Conservation (phyloP, 2,888 invertebrate genomes). For the Tetranychus piercei region DNA sequence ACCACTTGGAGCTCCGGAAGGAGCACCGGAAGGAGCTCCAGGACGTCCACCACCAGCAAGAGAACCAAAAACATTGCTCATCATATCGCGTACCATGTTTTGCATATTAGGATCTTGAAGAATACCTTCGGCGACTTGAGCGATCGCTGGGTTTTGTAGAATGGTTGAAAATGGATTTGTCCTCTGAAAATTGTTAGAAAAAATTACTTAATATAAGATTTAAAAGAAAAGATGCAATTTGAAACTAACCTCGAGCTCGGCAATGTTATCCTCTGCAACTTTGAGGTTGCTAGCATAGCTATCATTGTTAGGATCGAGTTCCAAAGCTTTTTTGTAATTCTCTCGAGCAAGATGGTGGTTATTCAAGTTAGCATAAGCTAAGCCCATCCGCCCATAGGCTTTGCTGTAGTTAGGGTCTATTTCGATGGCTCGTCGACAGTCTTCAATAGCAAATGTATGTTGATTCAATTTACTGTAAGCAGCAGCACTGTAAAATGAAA, state of each 20-base stretch:
- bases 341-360: constrained; percentile 62
- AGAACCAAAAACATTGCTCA: neutral
- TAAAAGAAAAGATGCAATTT: neutral
- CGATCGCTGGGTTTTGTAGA: neutral
- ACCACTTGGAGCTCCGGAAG: neutral
- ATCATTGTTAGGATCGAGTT: constrained; percentile 77
- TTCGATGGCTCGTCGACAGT: constrained; percentile 69
- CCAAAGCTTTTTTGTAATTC: constrained; percentile 67
- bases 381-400: constrained; percentile 73
- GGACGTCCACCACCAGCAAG: neutral
- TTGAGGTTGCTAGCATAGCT: constrained; percentile 69
- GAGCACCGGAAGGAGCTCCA: constrained; percentile 6
- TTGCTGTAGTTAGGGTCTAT: constrained; percentile 83
- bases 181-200: neutral
- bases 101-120: constrained; percentile 12
- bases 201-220: neutral
- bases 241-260: neutral
- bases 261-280: constrained; percentile 50
- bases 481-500: constrained; percentile 49
- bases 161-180: constrained; percentile 7
- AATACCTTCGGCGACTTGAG: neutral
- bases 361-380: constrained; percentile 65
- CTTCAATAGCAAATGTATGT: constrained; percentile 62
- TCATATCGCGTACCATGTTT: constrained; percentile 6
- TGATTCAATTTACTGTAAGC: constrained; percentile 74